These are phyloP conservation scores for Monoplex corrugatus DNA, from an alignment of 2,888 invertebrate species.

Conservation along the genomic window DNA sequence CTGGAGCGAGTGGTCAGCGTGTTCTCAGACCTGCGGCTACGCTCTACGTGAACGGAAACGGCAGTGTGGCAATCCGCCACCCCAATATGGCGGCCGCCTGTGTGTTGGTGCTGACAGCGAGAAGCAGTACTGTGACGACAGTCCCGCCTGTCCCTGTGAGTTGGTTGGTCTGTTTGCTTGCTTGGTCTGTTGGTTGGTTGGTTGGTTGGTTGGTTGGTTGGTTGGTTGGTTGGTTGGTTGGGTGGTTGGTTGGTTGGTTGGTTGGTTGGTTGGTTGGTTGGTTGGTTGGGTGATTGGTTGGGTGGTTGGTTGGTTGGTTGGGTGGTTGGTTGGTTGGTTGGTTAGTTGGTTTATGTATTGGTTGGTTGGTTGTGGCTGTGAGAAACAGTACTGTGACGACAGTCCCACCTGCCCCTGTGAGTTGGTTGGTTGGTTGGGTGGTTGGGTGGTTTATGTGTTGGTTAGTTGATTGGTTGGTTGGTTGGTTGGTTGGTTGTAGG, in stretches of 20 bases:
- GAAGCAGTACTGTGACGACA: constrained; percentile 87
- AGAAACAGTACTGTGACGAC: too few relatives aligned
- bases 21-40: constrained; percentile 90
- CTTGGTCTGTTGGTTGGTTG: background rate
- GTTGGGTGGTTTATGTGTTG: too few relatives aligned
- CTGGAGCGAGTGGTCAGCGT: constrained; percentile 96
- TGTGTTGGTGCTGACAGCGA: constrained; percentile 92
- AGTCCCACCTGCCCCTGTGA: too few relatives aligned
- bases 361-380: background rate
- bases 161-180: too few relatives aligned
- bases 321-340: background rate
- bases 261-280: background rate
- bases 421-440: too few relatives aligned
- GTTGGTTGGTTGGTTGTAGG: too few relatives aligned
- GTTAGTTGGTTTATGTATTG: too few relatives aligned
- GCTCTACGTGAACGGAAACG: constrained; percentile 91
- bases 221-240: background rate
- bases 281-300: background rate
- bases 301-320: background rate
- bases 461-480: too few relatives aligned
- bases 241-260: background rate
- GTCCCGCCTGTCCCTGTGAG: constrained; percentile 90
- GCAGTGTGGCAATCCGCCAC: constrained; percentile 92
- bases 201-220: background rate
- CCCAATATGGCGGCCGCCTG: constrained; percentile 91